Conservation (phyloP, 2,797 vertebrate species). For the Bufotes viridis region DNA sequence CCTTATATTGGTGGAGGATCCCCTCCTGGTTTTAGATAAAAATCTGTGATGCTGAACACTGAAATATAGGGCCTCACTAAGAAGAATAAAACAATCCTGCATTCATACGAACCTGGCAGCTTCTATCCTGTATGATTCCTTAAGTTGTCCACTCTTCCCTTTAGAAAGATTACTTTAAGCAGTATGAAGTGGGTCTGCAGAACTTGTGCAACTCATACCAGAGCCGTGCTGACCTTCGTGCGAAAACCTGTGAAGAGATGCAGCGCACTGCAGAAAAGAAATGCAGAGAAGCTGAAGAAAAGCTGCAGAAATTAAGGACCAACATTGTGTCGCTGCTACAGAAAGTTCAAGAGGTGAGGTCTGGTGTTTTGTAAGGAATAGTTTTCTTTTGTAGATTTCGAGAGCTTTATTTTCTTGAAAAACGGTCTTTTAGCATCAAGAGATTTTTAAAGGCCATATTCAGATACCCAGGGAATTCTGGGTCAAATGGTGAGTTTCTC, state of each 20-base stretch:
- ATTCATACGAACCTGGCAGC: background rate
- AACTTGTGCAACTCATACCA: slow-evolving; percentile 96
- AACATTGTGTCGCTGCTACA: slow-evolving; percentile 96
- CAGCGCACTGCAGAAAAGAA: slow-evolving; percentile 83
- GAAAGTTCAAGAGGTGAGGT: slow-evolving; percentile 95
- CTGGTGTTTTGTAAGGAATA: no score
- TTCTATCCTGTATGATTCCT: background rate
- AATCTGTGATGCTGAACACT: no score
- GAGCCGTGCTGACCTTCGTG: slow-evolving; percentile 87
- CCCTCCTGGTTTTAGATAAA: no score
- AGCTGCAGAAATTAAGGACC: slow-evolving; percentile 92
- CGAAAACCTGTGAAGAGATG: slow-evolving; percentile 91
- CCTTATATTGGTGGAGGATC: no score
- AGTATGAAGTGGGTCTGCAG: slow-evolving; percentile 96
- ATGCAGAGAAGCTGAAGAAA: slow-evolving; percentile 90
- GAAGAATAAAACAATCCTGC: background rate
- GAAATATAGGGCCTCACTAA: no score
- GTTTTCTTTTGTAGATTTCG: background rate
- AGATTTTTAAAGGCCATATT: background rate
- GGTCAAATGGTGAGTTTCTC: no score
- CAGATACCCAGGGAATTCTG: no score
- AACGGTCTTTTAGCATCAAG: background rate
- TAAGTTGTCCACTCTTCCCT: slow-evolving; percentile 14
- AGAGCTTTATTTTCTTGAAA: background rate
- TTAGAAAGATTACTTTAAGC: slow-evolving; percentile 98